Conservation (phyloP, 2,113 vertebrate genomes). For the Microcebus ravelobensis region DNA sequence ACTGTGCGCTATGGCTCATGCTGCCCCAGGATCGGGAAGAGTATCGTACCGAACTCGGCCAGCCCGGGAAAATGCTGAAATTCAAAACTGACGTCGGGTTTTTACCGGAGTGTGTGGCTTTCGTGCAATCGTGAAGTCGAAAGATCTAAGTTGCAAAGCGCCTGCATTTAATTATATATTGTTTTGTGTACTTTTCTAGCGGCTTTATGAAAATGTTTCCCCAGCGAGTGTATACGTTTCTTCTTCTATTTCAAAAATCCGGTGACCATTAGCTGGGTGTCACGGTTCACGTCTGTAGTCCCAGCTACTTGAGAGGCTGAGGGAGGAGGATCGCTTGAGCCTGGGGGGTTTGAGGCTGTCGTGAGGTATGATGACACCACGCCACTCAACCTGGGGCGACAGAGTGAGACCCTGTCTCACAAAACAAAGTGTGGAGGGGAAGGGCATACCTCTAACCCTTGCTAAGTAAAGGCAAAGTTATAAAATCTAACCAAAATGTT, state of each 20-base stretch:
- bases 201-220: background rate
- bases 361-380: too few species aligned
- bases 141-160: background rate
- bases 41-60: background rate
- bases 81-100: background rate
- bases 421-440: too few species aligned
- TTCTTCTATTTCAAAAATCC: background rate
- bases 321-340: too few species aligned
- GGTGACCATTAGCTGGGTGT: too few species aligned
- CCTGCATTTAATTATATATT: background rate
- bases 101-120: background rate
- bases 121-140: background rate
- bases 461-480: too few species aligned
- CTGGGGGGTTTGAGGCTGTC: too few species aligned
- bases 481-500: too few species aligned
- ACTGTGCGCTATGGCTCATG: background rate
- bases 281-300: too few species aligned
- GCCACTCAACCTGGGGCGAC: too few species aligned
- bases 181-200: background rate
- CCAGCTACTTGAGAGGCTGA: too few species aligned
- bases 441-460: too few species aligned
- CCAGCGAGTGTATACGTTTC: background rate
- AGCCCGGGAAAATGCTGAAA: background rate
- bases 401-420: too few species aligned
- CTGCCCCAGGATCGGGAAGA: background rate